These are phyloP conservation scores for Orchesella flavescens DNA, from an alignment of 2,888 invertebrate species.

Conservation along the genomic window DNA sequence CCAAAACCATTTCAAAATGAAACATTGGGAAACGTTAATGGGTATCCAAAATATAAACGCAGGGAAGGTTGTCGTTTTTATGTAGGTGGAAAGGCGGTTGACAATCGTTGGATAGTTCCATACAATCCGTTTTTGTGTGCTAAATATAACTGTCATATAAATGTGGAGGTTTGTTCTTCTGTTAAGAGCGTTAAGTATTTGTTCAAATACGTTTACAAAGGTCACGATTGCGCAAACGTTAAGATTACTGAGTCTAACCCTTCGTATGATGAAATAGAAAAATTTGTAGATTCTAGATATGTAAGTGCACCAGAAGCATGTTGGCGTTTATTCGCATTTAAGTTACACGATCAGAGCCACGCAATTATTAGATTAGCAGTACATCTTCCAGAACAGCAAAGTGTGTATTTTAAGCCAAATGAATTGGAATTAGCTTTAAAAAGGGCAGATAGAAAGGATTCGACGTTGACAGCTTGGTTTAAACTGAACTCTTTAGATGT, in stretches of 20 bases:
- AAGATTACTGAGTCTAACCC: slow-evolving; percentile 41
- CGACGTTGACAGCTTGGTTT: slow-evolving; percentile 71
- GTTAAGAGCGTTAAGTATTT: slow-evolving; percentile 68
- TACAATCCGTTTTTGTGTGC: slow-evolving; percentile 73
- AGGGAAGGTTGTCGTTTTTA: slow-evolving; percentile 16
- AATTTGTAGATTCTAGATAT: slow-evolving; percentile 72
- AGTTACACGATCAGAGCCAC: slow-evolving; percentile 73
- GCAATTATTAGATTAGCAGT: slow-evolving; percentile 73
- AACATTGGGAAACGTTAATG: neutral
- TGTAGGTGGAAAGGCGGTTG: slow-evolving; percentile 55
- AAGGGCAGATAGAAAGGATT: slow-evolving; percentile 57
- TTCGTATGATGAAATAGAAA: slow-evolving; percentile 73
- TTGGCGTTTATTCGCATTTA: slow-evolving; percentile 72
- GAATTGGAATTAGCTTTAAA: slow-evolving; percentile 27
- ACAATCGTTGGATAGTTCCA: slow-evolving; percentile 74
- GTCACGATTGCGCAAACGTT: slow-evolving; percentile 61
- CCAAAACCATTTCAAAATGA: slow-evolving; percentile 71
- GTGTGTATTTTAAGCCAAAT: slow-evolving; percentile 60
- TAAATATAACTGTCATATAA: slow-evolving; percentile 74
- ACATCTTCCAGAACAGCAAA: slow-evolving; percentile 73
- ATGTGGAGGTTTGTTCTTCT: slow-evolving; percentile 73
- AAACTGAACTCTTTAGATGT: slow-evolving; percentile 65
- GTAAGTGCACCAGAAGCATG: slow-evolving; percentile 73
- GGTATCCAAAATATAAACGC: slow-evolving; percentile 22
- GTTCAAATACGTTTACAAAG: slow-evolving; percentile 71